Percentiles rank a stretch among this genome's conserved stretches.
Conservation (phyloP, 2,797 vertebrate species). For the Sebastes minor region DNA sequence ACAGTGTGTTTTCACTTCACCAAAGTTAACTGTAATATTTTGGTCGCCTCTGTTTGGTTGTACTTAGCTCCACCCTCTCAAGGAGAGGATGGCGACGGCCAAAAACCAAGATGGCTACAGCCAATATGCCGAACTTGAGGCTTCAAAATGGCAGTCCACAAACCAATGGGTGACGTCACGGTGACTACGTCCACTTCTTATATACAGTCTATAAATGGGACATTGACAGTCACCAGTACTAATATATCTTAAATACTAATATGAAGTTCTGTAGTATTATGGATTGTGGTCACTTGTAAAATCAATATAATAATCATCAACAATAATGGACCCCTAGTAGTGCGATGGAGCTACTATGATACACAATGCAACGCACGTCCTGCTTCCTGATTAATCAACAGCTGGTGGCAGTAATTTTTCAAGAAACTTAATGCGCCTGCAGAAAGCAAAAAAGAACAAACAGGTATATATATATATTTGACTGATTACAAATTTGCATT, state of each 20-base stretch:
- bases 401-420: background rate
- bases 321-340: background rate
- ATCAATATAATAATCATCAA: background rate
- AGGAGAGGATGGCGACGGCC: too few relatives aligned
- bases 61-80: too few relatives aligned
- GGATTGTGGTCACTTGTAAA: background rate
- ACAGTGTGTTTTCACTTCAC: too few relatives aligned
- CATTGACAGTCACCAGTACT: too few relatives aligned
- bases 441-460: background rate
- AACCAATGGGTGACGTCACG: fast-evolving
- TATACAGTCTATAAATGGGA: too few relatives aligned
- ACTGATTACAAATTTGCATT: background rate
- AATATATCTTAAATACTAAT: too few relatives aligned
- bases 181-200: too few relatives aligned
- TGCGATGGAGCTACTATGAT: background rate
- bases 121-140: too few relatives aligned
- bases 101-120: too few relatives aligned
- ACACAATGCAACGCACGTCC: background rate
- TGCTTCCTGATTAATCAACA: background rate
- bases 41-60: too few relatives aligned
- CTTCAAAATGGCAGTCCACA: fast-evolving
- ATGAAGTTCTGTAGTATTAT: background rate
- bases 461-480: background rate
- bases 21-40: too few relatives aligned
- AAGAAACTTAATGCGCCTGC: background rate